phyloP scores from a whole-genome alignment of 2,113 vertebrate genomes.

The Brienomyrus brachyistius region DNA sequence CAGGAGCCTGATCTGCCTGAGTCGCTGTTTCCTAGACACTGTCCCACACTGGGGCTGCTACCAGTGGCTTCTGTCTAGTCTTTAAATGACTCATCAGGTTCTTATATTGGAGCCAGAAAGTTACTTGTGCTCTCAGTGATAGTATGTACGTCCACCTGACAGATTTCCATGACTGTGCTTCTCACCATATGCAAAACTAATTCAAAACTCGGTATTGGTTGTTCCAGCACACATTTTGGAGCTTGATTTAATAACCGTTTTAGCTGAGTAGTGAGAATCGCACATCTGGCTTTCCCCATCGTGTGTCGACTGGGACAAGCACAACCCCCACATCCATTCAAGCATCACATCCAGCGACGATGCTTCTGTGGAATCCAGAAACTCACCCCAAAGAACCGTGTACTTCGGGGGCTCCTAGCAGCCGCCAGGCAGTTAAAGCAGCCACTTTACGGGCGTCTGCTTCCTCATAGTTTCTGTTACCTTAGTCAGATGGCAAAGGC shows the following conservation, averaged over 20 bases:
- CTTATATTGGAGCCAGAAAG: not conserved
- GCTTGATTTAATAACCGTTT: not conserved
- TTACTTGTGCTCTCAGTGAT: not conserved
- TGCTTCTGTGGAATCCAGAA: not conserved
- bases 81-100: not conserved
- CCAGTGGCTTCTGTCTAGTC: not conserved
- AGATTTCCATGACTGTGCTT: not conserved
- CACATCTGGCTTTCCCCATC: not conserved
- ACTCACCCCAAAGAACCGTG: not conserved
- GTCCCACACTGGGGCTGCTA: not conserved
- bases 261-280: not conserved
- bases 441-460: not conserved
- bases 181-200: not conserved
- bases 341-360: not conserved
- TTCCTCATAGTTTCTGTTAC: not conserved
- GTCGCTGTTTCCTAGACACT: not conserved
- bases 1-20: too few relatives aligned
- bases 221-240: not conserved
- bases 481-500: not conserved
- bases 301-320: not conserved
- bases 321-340: not conserved
- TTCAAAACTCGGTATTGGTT: not conserved
- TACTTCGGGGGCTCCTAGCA: not conserved
- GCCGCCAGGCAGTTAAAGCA: not conserved
- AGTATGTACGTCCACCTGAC: not conserved